A percentile compares a stretch with the other conserved stretches of the same genome.
phyloP scores from a whole-genome alignment of 2,113 vertebrate genomes.

The Microtus ochrogaster region DNA sequence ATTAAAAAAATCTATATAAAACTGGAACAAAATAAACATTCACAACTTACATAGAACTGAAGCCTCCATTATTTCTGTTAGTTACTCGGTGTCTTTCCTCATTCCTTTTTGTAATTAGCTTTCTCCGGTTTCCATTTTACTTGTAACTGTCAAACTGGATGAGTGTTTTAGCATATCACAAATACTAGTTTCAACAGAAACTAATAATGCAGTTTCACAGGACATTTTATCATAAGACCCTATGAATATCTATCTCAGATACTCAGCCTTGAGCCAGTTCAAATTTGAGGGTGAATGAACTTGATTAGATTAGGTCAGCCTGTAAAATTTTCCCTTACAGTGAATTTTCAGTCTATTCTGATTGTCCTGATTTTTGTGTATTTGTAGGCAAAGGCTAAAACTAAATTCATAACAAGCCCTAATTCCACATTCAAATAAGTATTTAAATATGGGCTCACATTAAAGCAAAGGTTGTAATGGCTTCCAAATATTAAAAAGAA shows the following conservation, averaged over 20 bases:
- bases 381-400: not conserved
- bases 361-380: not conserved
- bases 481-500: not conserved
- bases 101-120: not conserved
- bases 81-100: not conserved
- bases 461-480: not conserved
- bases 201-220: not conserved
- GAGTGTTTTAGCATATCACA: not conserved
- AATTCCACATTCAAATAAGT: constrained; percentile 9
- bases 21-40: not conserved
- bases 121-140: constrained; percentile 8
- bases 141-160: not conserved
- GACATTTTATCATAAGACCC: constrained; percentile 11
- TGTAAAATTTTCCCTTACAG: not conserved
- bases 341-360: not conserved
- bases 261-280: not conserved
- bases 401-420: not conserved
- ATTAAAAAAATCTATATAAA: not conserved
- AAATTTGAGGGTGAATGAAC: not conserved
- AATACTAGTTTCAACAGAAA: not conserved
- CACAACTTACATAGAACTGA: not conserved
- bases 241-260: not conserved
- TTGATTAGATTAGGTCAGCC: not conserved
- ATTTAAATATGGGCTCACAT: not conserved
- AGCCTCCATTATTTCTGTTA: not conserved